Evolutionary conservation across 53 echinoderm and acorn worm species (phyloP), one percentile per base, ranked within the genome.

Genomic region (Actinopyga echinites): DNA sequence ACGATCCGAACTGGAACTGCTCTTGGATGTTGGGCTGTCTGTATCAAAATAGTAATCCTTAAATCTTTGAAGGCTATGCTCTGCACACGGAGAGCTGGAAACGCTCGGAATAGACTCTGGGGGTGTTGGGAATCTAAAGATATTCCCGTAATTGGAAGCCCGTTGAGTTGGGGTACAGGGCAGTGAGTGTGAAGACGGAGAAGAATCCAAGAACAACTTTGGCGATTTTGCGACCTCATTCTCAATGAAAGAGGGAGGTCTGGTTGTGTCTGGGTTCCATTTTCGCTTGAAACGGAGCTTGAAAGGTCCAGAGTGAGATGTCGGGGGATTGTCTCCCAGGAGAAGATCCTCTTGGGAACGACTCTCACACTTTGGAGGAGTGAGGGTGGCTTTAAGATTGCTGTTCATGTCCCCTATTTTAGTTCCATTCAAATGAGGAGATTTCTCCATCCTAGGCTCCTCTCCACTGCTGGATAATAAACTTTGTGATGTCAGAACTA

Each of bases 221-320:
- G 99, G 99, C 32, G 99, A 99, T 54, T 99, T 99, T 17, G 99
- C 88, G 61, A 80, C 80, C 61, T 94, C 94, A 21, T 89, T 86
- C 32, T 99, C 99, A 29, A 83, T 84, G 67, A 81, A 94, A 12
- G 94, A 95, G 22, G 94, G 94, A 40, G 99, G 90, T 33, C 99
- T 88, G 19, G 85, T 57, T 44, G 82, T 88, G 52, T 96, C 96
- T 22, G 89, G 88, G 68, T 92, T 94, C 99, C 94, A 99, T 85
- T 99, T 99, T 6, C 99, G 86, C 40, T 99, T 99, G 82, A 99
- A 90, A 3, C 99, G 94, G 13, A 99, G 95, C 79, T 99, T 99
- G 85, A 99, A 95, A n/a, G 99, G 99, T 30, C 95, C 89, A 35
- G 88, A 87, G 61, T 90, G 81, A 23, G 53, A 69, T 12, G 74